Conservation (phyloP, 2,888 invertebrate genomes). For the Salpingus planirostris region DNA sequence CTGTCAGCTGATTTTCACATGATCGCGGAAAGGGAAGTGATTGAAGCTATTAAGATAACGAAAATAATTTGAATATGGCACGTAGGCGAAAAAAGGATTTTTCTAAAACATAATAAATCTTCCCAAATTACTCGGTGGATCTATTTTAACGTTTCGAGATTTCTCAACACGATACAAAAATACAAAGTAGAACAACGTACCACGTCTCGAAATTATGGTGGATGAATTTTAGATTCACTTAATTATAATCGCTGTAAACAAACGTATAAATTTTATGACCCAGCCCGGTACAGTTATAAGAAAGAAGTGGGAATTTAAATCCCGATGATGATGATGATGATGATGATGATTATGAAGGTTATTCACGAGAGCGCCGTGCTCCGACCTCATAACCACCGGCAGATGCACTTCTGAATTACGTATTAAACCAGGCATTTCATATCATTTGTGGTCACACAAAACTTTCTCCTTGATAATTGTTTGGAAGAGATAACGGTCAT, state of each 20-base stretch:
- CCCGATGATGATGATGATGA: too few species aligned
- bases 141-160: constrained; percentile 12
- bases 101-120: constrained; percentile 16
- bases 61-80: constrained; percentile 1
- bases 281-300: too few species aligned
- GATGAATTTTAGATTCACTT: constrained; percentile 8
- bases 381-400: constrained; percentile 5
- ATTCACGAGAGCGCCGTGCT: too few species aligned
- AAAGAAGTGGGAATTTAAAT: too few species aligned
- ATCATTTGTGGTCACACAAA: constrained; percentile 6
- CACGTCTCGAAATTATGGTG: constrained; percentile 5
- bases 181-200: constrained; percentile 9
- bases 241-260: constrained; percentile 8
- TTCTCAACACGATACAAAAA: constrained; percentile 13
- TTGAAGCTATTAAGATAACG: constrained; percentile 9
- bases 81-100: constrained; percentile 17
- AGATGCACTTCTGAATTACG: constrained; percentile 9
- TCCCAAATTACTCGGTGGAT: constrained; percentile 13
- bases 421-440: constrained; percentile 7
- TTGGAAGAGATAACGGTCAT: constrained; percentile 3
- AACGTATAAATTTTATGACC: too few species aligned
- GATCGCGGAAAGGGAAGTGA: too few species aligned
- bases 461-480: constrained; percentile 10
- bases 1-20: too few species aligned
- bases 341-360: too few species aligned